Evolutionary conservation across 2,797 vertebrate species (phyloP).

Genomic region (Takifugu ocellatus): DNA sequence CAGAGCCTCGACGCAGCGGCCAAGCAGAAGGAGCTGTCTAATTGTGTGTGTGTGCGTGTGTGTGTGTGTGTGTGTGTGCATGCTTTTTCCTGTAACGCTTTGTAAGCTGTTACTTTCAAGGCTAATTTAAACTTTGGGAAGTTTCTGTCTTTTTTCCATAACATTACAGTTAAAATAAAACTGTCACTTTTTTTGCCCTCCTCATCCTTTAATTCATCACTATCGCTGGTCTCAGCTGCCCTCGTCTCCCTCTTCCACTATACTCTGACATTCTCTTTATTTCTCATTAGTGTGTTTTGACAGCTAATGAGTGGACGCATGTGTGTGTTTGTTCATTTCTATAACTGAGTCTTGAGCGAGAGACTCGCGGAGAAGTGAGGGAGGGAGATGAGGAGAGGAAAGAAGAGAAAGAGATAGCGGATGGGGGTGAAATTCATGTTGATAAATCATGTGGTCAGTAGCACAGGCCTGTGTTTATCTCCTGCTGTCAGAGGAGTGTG

Average conservation of each 20-base stretch:
- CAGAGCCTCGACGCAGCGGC: conserved; percentile 52
- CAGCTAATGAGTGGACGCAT: conserved; percentile 59
- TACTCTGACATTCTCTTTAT: conserved; percentile 53
- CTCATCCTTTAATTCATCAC: conserved; percentile 27
- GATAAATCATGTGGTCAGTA: conserved; percentile 78
- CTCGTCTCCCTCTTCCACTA: conserved; percentile 43
- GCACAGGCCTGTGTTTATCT: conserved; percentile 73
- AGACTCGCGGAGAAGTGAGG: conserved; percentile 15
- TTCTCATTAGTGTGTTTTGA: conserved; percentile 67
- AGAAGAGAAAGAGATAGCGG: conserved; percentile 36
- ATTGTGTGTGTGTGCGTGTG: conserved; percentile 59
- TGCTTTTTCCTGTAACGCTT: conserved; percentile 11
- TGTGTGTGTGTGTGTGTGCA: too few relatives aligned
- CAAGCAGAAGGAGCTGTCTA: conserved; percentile 60
- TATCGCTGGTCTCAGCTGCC: conserved; percentile 40
- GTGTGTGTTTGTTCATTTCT: conserved; percentile 7
- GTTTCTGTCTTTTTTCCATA: neutral
- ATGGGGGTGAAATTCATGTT: conserved; percentile 66
- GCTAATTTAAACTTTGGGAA: neutral
- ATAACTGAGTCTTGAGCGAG: conserved; percentile 10
- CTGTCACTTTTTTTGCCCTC: conserved; percentile 11
- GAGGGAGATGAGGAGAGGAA: neutral
- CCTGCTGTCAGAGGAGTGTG: conserved; percentile 71
- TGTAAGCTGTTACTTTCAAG: too few relatives aligned
- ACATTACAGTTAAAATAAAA: neutral